Evolutionary conservation across 1,140 invertebrate genomes (phyloP), one percentile per base, ranked within the genome.

Genomic region (Drosophila micromelanica): DNA sequence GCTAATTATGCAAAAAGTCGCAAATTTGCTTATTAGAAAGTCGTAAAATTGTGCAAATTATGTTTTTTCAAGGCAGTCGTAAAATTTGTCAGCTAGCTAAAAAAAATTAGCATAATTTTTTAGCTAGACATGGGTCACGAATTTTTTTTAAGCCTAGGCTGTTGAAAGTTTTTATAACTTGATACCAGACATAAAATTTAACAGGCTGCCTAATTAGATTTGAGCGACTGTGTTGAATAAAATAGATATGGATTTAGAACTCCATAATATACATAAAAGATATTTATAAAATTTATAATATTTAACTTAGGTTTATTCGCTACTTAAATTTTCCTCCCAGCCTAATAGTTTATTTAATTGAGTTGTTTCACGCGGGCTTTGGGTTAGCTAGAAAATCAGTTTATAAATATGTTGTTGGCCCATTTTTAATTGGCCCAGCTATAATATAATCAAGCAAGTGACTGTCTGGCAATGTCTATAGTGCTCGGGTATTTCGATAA

Each of bases 11-110:
- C 59, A 70, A 84, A 79, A 82, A 75, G 42, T 86, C 45, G 82
- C 78, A 87, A 87, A 87, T 87, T 86, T 79, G 73, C 73, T 78
- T 87, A 87, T 87, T 89, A 81, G 76, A 87, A 87, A 73, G 82
- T 84, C 82, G 76, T 87, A 87, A 87, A 80, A 76, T 79, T 77
- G 59, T 51, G 82, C 70, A 56, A 81, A 78, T 75, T 56, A 49
- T 35, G 35, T 27, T 45, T 70, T 37, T 38, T 11, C 20, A 23
- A 68, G 35, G 9, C 32, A 67, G 84, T 87, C 84, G 79, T 87
- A 84, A 87, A 87, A 82, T 68, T 70, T 61, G 38, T 37, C 46
- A 55, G 64, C 30, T 27, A 46, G 23, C 30, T 15, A 13, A 32
- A 46, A 27, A 35, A 35, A 74, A 74, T 74, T 74, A 46, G 62